phyloP scores from a whole-genome alignment of 2,113 vertebrate species.

The Neomonachus schauinslandi region DNA sequence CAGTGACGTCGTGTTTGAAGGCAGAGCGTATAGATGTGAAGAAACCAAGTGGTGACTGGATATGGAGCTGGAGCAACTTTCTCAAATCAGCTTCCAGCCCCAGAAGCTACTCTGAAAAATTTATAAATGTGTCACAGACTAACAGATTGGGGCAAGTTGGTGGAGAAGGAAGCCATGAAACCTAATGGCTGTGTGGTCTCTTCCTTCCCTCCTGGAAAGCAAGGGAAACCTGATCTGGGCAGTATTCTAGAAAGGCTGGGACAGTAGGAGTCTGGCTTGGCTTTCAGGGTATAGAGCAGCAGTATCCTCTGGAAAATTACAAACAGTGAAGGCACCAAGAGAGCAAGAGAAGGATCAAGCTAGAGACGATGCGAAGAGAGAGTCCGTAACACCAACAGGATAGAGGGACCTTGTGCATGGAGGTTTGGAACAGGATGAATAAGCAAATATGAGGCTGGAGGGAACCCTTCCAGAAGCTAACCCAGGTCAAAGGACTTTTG shows the following conservation, averaged over 20 bases:
- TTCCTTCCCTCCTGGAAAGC: not conserved
- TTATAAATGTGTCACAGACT: not conserved
- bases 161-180: conserved; percentile 1
- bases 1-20: not conserved
- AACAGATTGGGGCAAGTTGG: not conserved
- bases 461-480: not conserved
- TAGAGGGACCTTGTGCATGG: not conserved
- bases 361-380: not conserved
- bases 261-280: not conserved
- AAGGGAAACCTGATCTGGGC: not conserved
- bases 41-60: not conserved
- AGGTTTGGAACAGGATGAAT: not conserved
- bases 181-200: not conserved
- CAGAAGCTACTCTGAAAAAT: not conserved
- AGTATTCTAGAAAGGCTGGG: not conserved
- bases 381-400: not conserved
- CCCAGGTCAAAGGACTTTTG: not conserved
- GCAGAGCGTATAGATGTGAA: not conserved
- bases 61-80: not conserved
- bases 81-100: not conserved
- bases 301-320: not conserved
- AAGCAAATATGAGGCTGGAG: not conserved
- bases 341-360: not conserved
- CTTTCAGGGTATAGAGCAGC: not conserved
- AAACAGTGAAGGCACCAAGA: not conserved